These are phyloP conservation scores for Ectropis grisescens DNA, from an alignment of 1,140 invertebrate genomes.

Conservation along the genomic window DNA sequence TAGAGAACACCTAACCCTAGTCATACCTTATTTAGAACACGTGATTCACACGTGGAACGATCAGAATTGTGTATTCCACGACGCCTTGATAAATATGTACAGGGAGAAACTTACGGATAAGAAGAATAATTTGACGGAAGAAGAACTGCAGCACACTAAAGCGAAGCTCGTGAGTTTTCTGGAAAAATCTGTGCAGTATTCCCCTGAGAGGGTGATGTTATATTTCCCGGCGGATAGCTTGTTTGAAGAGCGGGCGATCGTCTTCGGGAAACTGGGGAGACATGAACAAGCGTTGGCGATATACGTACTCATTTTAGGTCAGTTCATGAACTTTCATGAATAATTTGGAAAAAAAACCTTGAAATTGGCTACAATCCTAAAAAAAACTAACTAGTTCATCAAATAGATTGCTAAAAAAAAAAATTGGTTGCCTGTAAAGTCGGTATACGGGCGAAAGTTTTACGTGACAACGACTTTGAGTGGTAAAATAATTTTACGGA, in stretches of 20 bases:
- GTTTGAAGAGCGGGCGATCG: conserved; percentile 93
- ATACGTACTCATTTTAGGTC: conserved; percentile 83
- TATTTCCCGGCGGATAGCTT: conserved; percentile 90
- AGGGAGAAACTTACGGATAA: conserved; percentile 72
- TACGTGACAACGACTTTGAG: too few relatives aligned
- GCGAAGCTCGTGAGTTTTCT: conserved; percentile 89
- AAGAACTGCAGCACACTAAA: conserved; percentile 75
- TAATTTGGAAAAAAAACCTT: too few relatives aligned
- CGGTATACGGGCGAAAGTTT: too few relatives aligned
- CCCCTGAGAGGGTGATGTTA: conserved; percentile 88
- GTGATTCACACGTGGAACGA: conserved; percentile 93
- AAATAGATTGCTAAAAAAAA: too few relatives aligned
- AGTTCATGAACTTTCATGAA: too few relatives aligned
- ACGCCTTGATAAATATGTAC: conserved; percentile 90
- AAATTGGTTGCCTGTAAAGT: too few relatives aligned
- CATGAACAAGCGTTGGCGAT: conserved; percentile 94
- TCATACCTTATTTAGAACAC: conserved; percentile 96
- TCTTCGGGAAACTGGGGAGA: conserved; percentile 89
- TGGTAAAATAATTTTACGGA: too few relatives aligned
- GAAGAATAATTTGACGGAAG: conserved; percentile 72
- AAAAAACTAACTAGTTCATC: too few relatives aligned
- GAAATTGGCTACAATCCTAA: too few relatives aligned
- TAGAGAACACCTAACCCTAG: conserved; percentile 82
- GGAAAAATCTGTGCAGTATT: conserved; percentile 86
- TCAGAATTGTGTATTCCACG: conserved; percentile 88